Evolutionary conservation across 2,888 invertebrate genomes (phyloP).

Genomic region (Poecilus cupreus): DNA sequence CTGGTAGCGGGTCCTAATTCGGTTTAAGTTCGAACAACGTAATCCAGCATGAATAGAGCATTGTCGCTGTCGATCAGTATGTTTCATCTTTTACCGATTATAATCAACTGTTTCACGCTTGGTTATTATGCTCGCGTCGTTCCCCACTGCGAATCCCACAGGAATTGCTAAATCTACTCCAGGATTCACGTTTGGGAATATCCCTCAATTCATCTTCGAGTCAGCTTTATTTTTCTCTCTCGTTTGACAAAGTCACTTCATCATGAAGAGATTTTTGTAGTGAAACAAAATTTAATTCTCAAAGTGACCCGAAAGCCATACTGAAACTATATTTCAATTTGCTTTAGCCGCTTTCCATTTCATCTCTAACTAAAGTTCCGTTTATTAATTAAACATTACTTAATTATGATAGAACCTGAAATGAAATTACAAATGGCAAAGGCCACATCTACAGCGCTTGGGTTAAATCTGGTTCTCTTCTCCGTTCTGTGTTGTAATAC

Average conservation of each 20-base stretch:
- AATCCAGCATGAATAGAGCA: conserved; percentile 12
- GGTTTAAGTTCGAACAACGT: not conserved
- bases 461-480: conserved; percentile 14
- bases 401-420: conserved; percentile 32
- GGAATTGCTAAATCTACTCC: conserved; percentile 29
- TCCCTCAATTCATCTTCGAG: not conserved
- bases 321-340: conserved; percentile 12
- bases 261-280: not conserved
- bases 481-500: conserved; percentile 26
- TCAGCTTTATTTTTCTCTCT: not conserved
- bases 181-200: conserved; percentile 27
- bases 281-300: not conserved
- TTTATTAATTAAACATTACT: conserved; percentile 50
- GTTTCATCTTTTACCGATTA: conserved; percentile 44
- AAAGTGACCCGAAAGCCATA: conserved; percentile 4
- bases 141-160: conserved; percentile 3
- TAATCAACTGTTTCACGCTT: conserved; percentile 45
- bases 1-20: not conserved
- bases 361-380: conserved; percentile 15
- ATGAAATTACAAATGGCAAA: conserved; percentile 43
- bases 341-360: conserved; percentile 9
- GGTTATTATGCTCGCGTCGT: conserved; percentile 11
- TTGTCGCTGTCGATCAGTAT: conserved; percentile 25
- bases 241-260: conserved; percentile 9
- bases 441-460: not conserved